phyloP scores from a whole-genome alignment of 2,888 invertebrate species.

The Meteorus cinctellus region DNA sequence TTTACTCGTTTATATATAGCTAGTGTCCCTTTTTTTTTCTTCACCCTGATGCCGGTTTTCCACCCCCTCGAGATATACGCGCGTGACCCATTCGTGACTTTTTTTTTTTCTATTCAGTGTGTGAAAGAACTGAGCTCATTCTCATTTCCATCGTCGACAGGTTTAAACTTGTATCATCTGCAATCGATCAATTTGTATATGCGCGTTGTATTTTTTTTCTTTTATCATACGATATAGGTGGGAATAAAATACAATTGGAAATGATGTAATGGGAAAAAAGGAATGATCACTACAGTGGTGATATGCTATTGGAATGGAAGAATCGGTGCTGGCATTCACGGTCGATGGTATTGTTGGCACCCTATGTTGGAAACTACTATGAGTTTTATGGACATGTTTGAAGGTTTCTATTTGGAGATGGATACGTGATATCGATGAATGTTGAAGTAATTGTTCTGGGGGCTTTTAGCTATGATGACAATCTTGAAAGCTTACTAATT shows the following conservation, averaged over 20 bases:
- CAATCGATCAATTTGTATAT: conserved; percentile 39
- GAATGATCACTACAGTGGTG: no score
- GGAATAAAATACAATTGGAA: no score
- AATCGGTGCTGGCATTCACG: no score
- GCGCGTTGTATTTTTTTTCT: conserved; percentile 11
- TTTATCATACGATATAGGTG: background rate
- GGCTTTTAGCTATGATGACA: no score
- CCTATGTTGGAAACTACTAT: no score
- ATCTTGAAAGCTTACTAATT: no score
- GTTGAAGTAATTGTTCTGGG: no score
- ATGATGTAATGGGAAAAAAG: no score
- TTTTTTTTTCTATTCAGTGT: conserved; percentile 25
- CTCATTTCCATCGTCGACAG: background rate
- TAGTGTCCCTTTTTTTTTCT: conserved; percentile 9
- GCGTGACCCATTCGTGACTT: conserved; percentile 41
- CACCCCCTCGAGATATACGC: conserved; percentile 15
- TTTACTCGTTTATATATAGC: conserved; percentile 35
- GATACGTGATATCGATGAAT: no score
- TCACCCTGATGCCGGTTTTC: background rate
- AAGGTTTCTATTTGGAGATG: no score
- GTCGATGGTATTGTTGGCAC: background rate
- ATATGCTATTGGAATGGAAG: no score
- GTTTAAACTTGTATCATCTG: background rate
- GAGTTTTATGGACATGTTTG: background rate
- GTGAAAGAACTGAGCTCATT: conserved; percentile 2